Evolutionary conservation across 2,113 vertebrate species (phyloP), one percentile per base, ranked within the genome.

Genomic region (Urocolius indicus): DNA sequence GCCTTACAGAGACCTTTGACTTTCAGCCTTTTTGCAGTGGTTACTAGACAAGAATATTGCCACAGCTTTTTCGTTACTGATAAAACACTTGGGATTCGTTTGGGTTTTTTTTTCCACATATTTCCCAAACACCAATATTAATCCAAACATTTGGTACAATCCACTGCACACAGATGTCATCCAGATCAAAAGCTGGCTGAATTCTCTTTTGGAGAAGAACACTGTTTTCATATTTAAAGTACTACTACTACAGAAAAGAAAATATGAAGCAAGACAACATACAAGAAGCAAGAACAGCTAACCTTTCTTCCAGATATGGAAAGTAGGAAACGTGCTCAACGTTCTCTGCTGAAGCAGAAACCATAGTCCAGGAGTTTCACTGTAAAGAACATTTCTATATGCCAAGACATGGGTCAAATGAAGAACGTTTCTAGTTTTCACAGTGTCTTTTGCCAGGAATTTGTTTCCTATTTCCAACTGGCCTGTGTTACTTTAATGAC

Each of bases 381-480:
- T 36, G 43, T 54, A 84, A 89, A 93, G 81, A 96, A 93, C 93
- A 93, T 84, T 75, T 84, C 95, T 46, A 32, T 10, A 59, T 9
- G 94, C 91, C 96, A 96, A 96, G 81, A 74, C 26, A 32, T 26
- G n/a, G 93, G 87, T 89, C 73, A 93, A 84, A 89, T 0, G 11
- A 62, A 93, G 90, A 94, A 94, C 81, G 51, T 1, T 58, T 58
- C 69, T 71, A n/a, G n/a, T 55, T 73, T 76, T 81, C 87, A 91
- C 68, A 89, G 78, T 55, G 68, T 43, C 22, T 91, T 93, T 72
- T 91, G 94, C 94, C 90, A 92, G 51, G 72, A 95, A 90, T 92
- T 82, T 65, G 36, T 32, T 83, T 77, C 75, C 75, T 15, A 30
- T 32, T 69, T 96, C 93, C 95, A 95, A 80, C 18, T 87, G 80